These are phyloP conservation scores for Callaeas wilsoni DNA, from an alignment of 2,113 vertebrate species.

Conservation along the genomic window DNA sequence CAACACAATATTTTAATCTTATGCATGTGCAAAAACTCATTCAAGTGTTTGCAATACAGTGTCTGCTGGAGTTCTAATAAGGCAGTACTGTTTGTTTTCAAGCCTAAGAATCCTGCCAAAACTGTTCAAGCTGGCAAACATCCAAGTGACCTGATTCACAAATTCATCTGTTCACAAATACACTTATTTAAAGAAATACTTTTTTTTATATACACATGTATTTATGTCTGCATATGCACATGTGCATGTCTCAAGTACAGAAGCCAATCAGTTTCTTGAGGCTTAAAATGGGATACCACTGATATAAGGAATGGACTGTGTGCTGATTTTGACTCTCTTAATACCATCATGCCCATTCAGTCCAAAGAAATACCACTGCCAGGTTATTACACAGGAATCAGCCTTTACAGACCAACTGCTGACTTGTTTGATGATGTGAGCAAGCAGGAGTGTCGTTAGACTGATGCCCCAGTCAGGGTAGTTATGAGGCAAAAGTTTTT, in stretches of 20 bases:
- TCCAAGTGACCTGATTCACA: not conserved
- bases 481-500: not conserved
- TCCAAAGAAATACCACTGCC: not conserved
- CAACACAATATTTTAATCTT: not conserved
- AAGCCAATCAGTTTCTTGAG: not conserved
- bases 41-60: conserved; percentile 8
- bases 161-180: not conserved
- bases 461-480: not conserved
- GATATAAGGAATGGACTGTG: not conserved
- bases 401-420: not conserved
- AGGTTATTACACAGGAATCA: not conserved
- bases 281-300: not conserved
- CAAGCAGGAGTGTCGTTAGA: not conserved
- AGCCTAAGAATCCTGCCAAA: not conserved
- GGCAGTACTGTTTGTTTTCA: not conserved
- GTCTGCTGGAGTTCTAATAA: conserved; percentile 27
- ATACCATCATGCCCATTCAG: not conserved
- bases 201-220: not conserved
- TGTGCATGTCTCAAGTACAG: not conserved
- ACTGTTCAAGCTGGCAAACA: not conserved
- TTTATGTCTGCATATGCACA: not conserved
- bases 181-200: not conserved
- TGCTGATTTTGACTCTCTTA: not conserved
- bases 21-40: conserved; percentile 5
- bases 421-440: not conserved